Percentiles rank a stretch among this genome's conserved stretches.
Conservation (phyloP, 2,113 vertebrate species). For the Phylloscopus whistleri region DNA sequence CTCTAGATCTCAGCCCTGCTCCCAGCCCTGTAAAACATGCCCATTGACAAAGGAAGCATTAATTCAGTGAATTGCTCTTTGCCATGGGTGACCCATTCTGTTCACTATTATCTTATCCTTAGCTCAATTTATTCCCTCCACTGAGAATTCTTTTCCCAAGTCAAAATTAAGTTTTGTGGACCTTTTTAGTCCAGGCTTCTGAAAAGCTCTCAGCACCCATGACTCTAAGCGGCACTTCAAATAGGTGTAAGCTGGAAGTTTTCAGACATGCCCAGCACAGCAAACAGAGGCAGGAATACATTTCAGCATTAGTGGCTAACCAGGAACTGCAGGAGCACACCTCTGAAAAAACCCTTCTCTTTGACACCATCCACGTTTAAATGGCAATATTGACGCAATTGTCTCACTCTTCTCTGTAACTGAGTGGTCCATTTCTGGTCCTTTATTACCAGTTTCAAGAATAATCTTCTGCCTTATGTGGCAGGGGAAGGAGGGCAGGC, state of each 20-base stretch:
- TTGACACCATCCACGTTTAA: background rate
- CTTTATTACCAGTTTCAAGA: slow-evolving; percentile 38
- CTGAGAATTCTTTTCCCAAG: background rate
- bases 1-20: background rate
- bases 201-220: background rate
- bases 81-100: background rate
- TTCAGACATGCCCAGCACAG: background rate
- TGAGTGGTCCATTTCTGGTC: slow-evolving; percentile 5
- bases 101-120: background rate
- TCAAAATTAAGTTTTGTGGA: background rate
- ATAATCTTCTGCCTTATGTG: slow-evolving; percentile 18
- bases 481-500: background rate
- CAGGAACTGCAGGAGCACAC: background rate
- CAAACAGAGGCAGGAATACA: background rate
- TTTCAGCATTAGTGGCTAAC: background rate
- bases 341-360: background rate
- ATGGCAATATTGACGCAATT: slow-evolving; percentile 13
- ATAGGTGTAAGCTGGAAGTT: background rate
- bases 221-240: background rate
- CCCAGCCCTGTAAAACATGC: background rate
- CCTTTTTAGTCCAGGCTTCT: background rate
- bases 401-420: background rate
- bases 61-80: background rate
- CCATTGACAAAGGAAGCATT: background rate
- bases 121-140: background rate